Evolutionary conservation across 2,888 invertebrate genomes (phyloP).

Genomic region (Lepidocyrtoides sp.): DNA sequence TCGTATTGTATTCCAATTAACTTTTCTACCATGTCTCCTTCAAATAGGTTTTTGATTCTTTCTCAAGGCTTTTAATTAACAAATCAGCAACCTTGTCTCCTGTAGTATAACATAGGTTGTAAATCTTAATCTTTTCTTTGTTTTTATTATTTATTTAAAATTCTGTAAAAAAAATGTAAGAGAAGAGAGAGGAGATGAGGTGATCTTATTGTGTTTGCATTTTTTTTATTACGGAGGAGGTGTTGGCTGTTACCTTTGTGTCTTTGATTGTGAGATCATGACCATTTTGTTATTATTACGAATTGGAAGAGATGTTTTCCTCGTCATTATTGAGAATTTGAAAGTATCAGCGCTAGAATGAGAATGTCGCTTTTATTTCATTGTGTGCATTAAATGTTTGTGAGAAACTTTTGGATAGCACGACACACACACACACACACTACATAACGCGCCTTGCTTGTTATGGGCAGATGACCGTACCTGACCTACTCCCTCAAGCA

Average conservation of each 20-base stretch:
- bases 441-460: conserved; percentile 22
- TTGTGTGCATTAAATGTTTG: not conserved
- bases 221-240: not conserved
- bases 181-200: conserved; percentile 16
- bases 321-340: not conserved
- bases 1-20: not conserved
- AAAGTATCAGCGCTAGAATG: not conserved
- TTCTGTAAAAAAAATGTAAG: not conserved
- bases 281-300: not conserved
- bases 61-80: conserved; percentile 64
- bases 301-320: conserved; percentile 4
- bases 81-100: conserved; percentile 51
- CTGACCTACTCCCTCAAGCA: conserved; percentile 75
- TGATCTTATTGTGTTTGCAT: not conserved
- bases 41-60: conserved; percentile 47
- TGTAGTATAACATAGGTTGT: not conserved
- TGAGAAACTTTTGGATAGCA: conserved; percentile 21
- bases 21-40: not conserved
- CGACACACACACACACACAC: not conserved
- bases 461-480: conserved; percentile 71
- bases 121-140: conserved; percentile 13
- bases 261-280: not conserved
- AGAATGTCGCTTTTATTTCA: not conserved
- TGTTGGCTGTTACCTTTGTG: conserved; percentile 38
- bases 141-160: not conserved